These are phyloP conservation scores for Drosophila atripex DNA, from an alignment of 2,888 invertebrate species.

Conservation along the genomic window DNA sequence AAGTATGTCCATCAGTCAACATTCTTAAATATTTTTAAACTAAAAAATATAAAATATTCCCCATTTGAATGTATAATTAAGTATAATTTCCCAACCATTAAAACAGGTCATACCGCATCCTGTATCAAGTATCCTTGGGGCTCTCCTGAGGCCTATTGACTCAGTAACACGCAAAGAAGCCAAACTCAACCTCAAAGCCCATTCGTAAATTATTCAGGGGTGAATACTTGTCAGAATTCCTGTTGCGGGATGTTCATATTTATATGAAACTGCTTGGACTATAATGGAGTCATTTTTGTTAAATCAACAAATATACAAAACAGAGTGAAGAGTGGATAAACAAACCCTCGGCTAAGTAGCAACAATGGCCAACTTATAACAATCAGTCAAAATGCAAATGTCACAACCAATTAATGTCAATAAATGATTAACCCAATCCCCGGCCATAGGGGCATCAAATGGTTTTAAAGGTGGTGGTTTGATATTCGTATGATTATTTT, in stretches of 20 bases:
- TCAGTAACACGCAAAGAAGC: constrained; percentile 60
- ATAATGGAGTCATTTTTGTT: constrained; percentile 78
- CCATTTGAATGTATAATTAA: neutral
- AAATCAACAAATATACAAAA: constrained; percentile 48
- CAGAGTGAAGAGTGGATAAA: constrained; percentile 44
- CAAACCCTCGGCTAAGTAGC: constrained; percentile 60
- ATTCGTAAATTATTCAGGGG: constrained; percentile 68
- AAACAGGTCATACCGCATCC: constrained; percentile 4
- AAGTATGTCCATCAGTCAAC: neutral
- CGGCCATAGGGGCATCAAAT: constrained; percentile 12
- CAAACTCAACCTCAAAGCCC: constrained; percentile 57
- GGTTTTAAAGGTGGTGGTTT: constrained; percentile 35
- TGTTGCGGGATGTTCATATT: constrained; percentile 7
- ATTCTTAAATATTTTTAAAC: no score
- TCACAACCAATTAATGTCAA: constrained; percentile 83
- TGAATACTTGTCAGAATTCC: constrained; percentile 18
- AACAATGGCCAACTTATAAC: constrained; percentile 79
- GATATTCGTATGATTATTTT: neutral
- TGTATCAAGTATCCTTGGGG: constrained; percentile 14
- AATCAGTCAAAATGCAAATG: constrained; percentile 81
- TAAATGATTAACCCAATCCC: constrained; percentile 67
- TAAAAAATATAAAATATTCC: neutral
- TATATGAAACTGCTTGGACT: constrained; percentile 52
- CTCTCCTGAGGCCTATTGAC: constrained; percentile 57
- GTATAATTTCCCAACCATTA: neutral